phyloP scores from a whole-genome alignment of 1,140 invertebrate genomes.

The Steinernema feltiae region DNA sequence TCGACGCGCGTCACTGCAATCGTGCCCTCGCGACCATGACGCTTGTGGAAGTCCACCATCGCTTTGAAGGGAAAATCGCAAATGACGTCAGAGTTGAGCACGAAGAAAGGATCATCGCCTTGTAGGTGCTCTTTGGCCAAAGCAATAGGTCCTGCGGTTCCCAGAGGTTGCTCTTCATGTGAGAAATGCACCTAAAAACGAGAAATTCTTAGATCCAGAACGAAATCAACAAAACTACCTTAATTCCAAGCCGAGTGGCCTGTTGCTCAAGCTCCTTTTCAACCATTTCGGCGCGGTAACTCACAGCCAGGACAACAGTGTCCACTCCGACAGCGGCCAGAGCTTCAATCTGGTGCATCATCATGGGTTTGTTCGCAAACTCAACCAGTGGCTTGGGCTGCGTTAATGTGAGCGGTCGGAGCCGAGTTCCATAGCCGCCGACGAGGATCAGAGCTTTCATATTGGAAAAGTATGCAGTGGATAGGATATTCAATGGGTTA shows the following conservation, averaged over 20 bases:
- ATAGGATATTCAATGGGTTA: too few relatives aligned
- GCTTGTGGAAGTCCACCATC: slow-evolving; percentile 81
- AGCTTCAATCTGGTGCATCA: too few relatives aligned
- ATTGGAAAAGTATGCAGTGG: too few relatives aligned
- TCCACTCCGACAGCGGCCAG: too few relatives aligned
- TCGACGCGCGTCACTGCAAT: too few relatives aligned
- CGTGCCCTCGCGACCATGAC: slow-evolving; percentile 94
- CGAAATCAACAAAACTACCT: slow-evolving; percentile 36
- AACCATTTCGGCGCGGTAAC: slow-evolving; percentile 94
- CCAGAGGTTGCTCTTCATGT: too few relatives aligned
- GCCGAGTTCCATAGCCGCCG: slow-evolving; percentile 73
- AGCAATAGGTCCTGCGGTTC: slow-evolving; percentile 97
- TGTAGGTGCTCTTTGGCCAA: slow-evolving; percentile 72
- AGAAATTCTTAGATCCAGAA: slow-evolving; percentile 73
- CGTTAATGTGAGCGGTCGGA: too few relatives aligned
- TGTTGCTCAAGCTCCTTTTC: slow-evolving; percentile 82
- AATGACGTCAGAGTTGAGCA: too few relatives aligned
- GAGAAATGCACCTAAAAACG: slow-evolving; percentile 89
- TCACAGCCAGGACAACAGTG: slow-evolving; percentile 95
- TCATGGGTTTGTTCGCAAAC: too few relatives aligned
- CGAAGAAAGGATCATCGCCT: too few relatives aligned
- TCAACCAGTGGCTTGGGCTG: too few relatives aligned
- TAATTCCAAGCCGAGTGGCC: slow-evolving; percentile 68
- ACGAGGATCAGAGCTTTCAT: slow-evolving; percentile 66
- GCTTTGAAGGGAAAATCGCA: too few relatives aligned